Percentiles rank a stretch among this genome's conserved stretches.
These are phyloP conservation scores for Verasper variegatus DNA, from an alignment of 2,113 vertebrate species.

Conservation along the genomic window DNA sequence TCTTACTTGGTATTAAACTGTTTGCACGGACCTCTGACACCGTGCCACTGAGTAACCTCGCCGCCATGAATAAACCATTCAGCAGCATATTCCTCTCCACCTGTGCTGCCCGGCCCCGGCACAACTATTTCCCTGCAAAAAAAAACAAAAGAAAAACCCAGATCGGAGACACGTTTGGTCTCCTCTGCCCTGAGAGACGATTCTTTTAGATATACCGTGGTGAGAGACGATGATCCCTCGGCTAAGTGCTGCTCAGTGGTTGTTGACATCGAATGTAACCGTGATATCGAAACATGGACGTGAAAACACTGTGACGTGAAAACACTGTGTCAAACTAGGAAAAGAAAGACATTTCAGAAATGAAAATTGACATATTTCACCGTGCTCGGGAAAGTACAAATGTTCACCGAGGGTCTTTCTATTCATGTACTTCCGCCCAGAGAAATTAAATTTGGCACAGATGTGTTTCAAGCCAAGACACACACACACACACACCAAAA, in stretches of 20 bases:
- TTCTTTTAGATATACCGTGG: constrained; percentile 3
- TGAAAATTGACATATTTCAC: no score
- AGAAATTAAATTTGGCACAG: no score
- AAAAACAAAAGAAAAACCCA: neutral
- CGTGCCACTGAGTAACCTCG: constrained; percentile 9
- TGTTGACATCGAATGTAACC: constrained; percentile 14
- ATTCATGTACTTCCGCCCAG: no score
- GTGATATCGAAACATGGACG: neutral
- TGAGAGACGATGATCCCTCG: constrained; percentile 11
- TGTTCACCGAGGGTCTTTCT: no score
- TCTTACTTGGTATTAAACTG: constrained; percentile 49
- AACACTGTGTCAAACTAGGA: neutral
- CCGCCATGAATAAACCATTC: constrained; percentile 63
- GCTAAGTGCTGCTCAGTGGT: constrained; percentile 15
- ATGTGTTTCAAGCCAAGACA: no score
- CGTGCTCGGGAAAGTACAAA: no score
- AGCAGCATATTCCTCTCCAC: constrained; percentile 30
- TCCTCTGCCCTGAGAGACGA: constrained; percentile 27
- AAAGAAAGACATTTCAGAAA: neutral
- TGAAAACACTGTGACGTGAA: neutral
- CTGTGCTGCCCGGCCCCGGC: constrained; percentile 30
- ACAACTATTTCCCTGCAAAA: constrained; percentile 1
- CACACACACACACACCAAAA: no score
- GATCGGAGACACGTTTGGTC: constrained; percentile 31
- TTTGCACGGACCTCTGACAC: constrained; percentile 44